A percentile compares a stretch with the other conserved stretches of the same genome.
Evolutionary conservation across 2,797 vertebrate species (phyloP).

Genomic region (Lagorchestes hirsutus): DNA sequence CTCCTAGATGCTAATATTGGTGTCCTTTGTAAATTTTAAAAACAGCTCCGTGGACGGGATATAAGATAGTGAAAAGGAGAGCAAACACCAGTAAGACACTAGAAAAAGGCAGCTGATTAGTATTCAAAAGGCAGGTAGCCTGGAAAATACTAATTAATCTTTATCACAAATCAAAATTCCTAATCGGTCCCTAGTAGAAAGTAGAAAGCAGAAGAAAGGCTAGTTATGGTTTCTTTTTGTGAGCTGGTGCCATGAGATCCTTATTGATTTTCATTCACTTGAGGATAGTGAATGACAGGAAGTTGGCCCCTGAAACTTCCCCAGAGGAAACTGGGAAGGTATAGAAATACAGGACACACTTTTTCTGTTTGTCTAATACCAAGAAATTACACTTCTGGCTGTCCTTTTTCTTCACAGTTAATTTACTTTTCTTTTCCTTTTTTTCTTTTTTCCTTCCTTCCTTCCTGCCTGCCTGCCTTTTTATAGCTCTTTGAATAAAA

Average conservation of each 20-base stretch:
- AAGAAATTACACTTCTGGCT: conserved; percentile 20
- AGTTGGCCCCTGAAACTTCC: background rate
- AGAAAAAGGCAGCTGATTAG: conserved; percentile 65
- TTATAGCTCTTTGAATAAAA: no score
- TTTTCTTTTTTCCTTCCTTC: no score
- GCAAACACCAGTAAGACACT: conserved; percentile 75
- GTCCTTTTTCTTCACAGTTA: conserved; percentile 38
- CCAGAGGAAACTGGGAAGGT: background rate
- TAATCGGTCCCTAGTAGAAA: background rate
- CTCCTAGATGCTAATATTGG: background rate
- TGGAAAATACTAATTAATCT: background rate
- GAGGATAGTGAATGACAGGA: background rate
- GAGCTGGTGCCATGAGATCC: conserved; percentile 29
- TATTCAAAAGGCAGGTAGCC: conserved; percentile 36
- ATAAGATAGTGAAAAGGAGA: conserved; percentile 74
- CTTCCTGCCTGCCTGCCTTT: no score
- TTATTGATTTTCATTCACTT: conserved; percentile 24
- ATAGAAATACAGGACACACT: background rate
- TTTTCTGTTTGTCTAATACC: background rate
- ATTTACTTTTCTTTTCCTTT: background rate
- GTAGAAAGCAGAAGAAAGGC: background rate
- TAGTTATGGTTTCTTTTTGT: background rate
- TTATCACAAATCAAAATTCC: background rate
- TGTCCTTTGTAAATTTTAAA: conserved; percentile 66
- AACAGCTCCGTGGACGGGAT: conserved; percentile 58